A percentile compares a stretch with the other conserved stretches of the same genome.
Conservation (phyloP, 2,797 vertebrate species). For the Anguilla megastoma region DNA sequence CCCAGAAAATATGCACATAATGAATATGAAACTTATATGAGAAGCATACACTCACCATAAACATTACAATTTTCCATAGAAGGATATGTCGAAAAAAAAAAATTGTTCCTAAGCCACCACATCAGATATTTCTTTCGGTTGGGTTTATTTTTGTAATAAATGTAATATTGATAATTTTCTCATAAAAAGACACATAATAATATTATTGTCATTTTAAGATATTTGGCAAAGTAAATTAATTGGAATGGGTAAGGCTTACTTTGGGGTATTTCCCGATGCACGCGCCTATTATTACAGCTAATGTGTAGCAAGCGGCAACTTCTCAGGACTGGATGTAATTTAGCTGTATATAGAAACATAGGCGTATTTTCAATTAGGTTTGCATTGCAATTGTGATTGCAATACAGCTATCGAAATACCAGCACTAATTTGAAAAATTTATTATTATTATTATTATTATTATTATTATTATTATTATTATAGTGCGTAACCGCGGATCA, state of each 20-base stretch:
- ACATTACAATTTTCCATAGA: not conserved
- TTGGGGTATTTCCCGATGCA: not conserved
- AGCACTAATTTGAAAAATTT: not conserved
- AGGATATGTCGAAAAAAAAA: not conserved
- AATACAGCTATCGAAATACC: not conserved
- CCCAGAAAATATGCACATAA: conserved; percentile 11
- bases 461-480: not conserved
- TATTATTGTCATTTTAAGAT: not conserved
- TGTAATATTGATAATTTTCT: not conserved
- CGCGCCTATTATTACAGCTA: conserved; percentile 3
- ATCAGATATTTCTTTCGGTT: not conserved
- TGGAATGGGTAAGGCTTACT: not conserved
- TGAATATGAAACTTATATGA: not conserved
- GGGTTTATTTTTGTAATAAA: not conserved
- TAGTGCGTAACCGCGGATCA: not conserved
- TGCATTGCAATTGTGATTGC: not conserved
- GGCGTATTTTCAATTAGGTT: not conserved
- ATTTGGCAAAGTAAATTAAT: not conserved
- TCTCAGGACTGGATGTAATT: not conserved
- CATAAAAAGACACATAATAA: not conserved
- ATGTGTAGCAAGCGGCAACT: not conserved
- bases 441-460: not conserved
- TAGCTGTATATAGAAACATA: not conserved
- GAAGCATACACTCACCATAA: not conserved
- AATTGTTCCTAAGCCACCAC: not conserved